Percentiles rank a stretch among this genome's conserved stretches.
phyloP scores from a whole-genome alignment of 2,888 invertebrate species.

The Drosophila borealis region DNA sequence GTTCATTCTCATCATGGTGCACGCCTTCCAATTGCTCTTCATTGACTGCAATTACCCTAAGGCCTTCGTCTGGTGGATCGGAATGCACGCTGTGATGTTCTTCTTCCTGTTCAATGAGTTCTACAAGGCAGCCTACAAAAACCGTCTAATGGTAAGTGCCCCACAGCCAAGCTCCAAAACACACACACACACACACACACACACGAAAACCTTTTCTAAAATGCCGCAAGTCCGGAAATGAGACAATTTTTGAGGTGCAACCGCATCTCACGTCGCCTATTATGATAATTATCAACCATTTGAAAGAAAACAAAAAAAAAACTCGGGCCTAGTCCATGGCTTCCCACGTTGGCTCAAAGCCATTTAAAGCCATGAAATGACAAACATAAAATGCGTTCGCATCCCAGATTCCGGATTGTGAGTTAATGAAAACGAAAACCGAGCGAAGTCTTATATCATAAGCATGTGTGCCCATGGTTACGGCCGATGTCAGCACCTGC shows the following conservation, averaged over 20 bases:
- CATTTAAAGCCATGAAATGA: constrained; percentile 40
- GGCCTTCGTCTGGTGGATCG: constrained; percentile 98
- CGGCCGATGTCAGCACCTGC: constrained; percentile 25
- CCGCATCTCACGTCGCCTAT: constrained; percentile 46
- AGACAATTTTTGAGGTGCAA: constrained; percentile 17
- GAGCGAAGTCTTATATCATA: constrained; percentile 62
- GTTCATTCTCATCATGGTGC: constrained; percentile 95
- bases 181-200: no score
- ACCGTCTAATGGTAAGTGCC: constrained; percentile 82
- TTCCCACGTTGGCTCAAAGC: constrained; percentile 46
- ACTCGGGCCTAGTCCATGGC: constrained; percentile 16
- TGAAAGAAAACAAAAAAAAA: constrained; percentile 1
- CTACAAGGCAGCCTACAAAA: constrained; percentile 92
- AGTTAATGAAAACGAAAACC: constrained; percentile 67
- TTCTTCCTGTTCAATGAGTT: constrained; percentile 97
- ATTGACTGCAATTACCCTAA: constrained; percentile 96
- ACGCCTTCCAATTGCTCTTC: constrained; percentile 96
- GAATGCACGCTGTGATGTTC: constrained; percentile 97
- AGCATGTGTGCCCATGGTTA: constrained; percentile 14
- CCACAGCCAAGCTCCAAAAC: no score
- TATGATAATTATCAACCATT: constrained; percentile 31
- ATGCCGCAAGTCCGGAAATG: constrained; percentile 30
- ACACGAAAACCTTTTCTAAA: not conserved
- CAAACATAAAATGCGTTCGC: constrained; percentile 39
- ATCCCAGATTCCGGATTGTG: constrained; percentile 53